Evolutionary conservation across 2,797 vertebrate genomes (phyloP).

Genomic region (Fundulus diaphanus): DNA sequence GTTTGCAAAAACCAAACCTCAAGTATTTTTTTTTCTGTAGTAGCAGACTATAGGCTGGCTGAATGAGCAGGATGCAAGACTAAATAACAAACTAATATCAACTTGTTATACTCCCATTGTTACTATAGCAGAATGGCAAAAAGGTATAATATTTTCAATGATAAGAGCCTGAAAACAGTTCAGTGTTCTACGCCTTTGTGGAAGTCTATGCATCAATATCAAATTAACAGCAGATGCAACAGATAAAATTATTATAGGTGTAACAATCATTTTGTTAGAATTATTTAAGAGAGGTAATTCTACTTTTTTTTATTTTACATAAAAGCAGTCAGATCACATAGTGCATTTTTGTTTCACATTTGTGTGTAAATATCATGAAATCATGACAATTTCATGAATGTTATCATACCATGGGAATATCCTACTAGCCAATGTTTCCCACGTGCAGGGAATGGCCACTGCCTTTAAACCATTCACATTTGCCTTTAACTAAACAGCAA

Average conservation of each 20-base stretch:
- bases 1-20: neutral
- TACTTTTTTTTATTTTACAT: neutral
- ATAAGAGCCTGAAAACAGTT: neutral
- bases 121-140: neutral
- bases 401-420: neutral
- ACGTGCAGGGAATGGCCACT: neutral
- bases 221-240: neutral
- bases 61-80: neutral
- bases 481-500: constrained; percentile 74
- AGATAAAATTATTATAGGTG: neutral
- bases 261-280: neutral
- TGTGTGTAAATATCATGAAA: neutral
- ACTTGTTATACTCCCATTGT: neutral
- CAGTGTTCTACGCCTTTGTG: neutral
- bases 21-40: neutral
- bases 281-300: neutral
- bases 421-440: neutral
- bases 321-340: neutral
- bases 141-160: neutral
- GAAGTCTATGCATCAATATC: neutral
- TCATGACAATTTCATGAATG: neutral
- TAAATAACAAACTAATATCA: neutral
- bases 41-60: neutral
- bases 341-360: neutral
- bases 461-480: constrained; percentile 49